These are phyloP conservation scores for Macropis europaea DNA, from an alignment of 2,888 invertebrate genomes.

Conservation along the genomic window DNA sequence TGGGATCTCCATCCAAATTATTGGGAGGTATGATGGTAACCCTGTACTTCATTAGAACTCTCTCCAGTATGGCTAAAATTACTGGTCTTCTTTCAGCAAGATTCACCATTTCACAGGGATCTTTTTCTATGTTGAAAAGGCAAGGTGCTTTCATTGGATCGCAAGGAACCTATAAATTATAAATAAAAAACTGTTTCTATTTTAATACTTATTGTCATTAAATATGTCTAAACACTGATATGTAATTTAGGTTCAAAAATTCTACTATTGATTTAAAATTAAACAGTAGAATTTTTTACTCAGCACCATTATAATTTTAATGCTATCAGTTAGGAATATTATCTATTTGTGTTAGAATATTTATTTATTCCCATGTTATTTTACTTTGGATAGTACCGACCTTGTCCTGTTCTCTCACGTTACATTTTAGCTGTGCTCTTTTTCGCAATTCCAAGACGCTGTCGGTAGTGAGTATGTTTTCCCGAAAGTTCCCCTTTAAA, in stretches of 20 bases:
- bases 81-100: constrained; percentile 78
- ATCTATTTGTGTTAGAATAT: too few relatives aligned
- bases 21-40: constrained; percentile 78
- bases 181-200: background rate
- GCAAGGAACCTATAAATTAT: constrained; percentile 66
- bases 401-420: constrained; percentile 57
- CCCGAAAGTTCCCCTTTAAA: constrained; percentile 13
- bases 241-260: too few relatives aligned
- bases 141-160: constrained; percentile 74
- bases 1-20: constrained; percentile 79
- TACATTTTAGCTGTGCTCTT: constrained; percentile 69
- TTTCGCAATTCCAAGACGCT: constrained; percentile 65
- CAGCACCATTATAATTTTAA: too few relatives aligned
- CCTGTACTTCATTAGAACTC: constrained; percentile 78
- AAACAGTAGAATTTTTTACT: too few relatives aligned
- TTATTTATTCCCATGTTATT: too few relatives aligned
- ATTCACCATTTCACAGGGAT: constrained; percentile 80
- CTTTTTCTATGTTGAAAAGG: constrained; percentile 77
- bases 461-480: constrained; percentile 22
- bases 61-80: constrained; percentile 79
- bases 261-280: too few relatives aligned
- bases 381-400: constrained; percentile 22
- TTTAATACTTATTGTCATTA: too few relatives aligned
- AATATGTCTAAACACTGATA: too few relatives aligned
- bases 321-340: too few relatives aligned